These are phyloP conservation scores for Phylloscopus trochilus DNA, from an alignment of 2,113 vertebrate genomes.

Conservation along the genomic window DNA sequence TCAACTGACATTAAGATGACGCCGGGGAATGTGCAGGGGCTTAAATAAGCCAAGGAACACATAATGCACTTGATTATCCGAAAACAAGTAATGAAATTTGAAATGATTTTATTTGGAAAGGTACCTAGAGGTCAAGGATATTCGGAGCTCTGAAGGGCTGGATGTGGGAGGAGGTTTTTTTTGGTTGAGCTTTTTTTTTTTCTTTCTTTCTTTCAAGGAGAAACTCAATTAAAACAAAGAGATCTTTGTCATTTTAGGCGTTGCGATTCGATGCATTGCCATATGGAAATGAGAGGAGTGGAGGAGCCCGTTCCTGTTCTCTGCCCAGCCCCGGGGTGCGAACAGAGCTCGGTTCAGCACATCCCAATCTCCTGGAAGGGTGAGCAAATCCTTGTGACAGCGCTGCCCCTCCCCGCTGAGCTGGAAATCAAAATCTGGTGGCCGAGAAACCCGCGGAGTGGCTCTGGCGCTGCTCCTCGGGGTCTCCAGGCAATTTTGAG, in stretches of 20 bases:
- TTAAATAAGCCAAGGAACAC: not conserved
- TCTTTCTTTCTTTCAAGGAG: not conserved
- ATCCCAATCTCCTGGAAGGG: not conserved
- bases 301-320: not conserved
- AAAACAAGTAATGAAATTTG: not conserved
- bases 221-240: not conserved
- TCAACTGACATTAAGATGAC: slow-evolving; percentile 6
- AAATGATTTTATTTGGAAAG: not conserved
- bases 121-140: not conserved
- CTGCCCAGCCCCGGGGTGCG: not conserved
- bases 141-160: not conserved
- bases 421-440: not conserved
- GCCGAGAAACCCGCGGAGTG: not conserved
- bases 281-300: not conserved
- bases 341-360: not conserved
- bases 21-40: not conserved
- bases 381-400: not conserved
- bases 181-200: not conserved
- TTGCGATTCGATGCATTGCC: not conserved
- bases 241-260: not conserved
- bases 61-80: not conserved
- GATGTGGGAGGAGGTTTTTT: not conserved
- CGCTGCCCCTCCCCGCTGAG: not conserved
- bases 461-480: not conserved
- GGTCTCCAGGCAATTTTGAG: not conserved